These are phyloP conservation scores for Stichodactyla mertensii DNA, from an alignment of 64 coral and sea anemone genomes.

Conservation along the genomic window DNA sequence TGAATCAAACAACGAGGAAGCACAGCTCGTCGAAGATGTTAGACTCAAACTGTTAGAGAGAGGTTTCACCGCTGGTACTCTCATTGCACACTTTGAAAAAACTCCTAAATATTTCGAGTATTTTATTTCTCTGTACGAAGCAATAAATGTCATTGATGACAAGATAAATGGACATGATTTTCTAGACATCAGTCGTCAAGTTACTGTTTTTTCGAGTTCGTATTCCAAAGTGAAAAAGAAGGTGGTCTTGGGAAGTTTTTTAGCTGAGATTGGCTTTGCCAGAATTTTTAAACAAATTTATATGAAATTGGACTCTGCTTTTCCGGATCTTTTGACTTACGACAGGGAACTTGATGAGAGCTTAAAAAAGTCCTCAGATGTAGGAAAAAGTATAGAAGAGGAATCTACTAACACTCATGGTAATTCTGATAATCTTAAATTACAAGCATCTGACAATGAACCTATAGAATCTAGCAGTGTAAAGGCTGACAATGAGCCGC, in stretches of 20 bases:
- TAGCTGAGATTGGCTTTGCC: background rate
- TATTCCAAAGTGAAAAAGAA: slow-evolving; percentile 1
- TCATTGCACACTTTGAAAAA: background rate
- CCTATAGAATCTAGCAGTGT: background rate
- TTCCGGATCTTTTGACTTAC: background rate
- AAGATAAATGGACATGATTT: background rate
- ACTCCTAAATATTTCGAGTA: background rate
- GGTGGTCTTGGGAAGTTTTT: background rate
- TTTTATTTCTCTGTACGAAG: background rate
- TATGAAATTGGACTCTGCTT: background rate
- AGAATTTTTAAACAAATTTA: slow-evolving; percentile 8
- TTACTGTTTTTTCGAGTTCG: background rate
- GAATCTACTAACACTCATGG: background rate
- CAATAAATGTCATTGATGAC: background rate
- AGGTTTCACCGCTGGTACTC: background rate
- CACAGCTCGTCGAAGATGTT: background rate
- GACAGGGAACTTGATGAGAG: background rate
- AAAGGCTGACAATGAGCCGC: background rate
- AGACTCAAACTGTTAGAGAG: background rate
- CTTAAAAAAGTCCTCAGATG: background rate
- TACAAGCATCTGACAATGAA: too few relatives aligned
- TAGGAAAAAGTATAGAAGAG: background rate
- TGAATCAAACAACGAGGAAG: background rate
- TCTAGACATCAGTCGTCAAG: background rate
- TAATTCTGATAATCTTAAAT: background rate